Percentiles rank a stretch among this genome's conserved stretches.
Evolutionary conservation across 2,888 invertebrate genomes (phyloP).

Genomic region (Camptogramma bilineatum): DNA sequence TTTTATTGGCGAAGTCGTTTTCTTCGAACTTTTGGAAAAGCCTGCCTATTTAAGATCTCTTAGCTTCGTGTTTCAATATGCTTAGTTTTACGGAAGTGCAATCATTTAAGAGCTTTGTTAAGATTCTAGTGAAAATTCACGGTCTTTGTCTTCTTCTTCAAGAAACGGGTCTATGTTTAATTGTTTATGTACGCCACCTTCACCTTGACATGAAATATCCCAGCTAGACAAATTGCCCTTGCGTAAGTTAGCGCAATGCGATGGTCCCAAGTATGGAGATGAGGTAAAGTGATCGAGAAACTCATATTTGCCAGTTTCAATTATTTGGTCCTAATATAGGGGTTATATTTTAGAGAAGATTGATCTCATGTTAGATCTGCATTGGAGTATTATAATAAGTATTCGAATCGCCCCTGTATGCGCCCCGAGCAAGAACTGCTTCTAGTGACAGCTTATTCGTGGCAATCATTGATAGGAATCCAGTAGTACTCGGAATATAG

Average conservation of each 20-base stretch:
- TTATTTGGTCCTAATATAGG: not conserved
- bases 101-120: slow-evolving; percentile 3
- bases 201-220: slow-evolving; percentile 19
- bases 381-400: too few species aligned
- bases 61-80: not conserved
- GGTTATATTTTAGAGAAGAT: not conserved
- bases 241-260: slow-evolving; percentile 6
- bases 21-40: not conserved
- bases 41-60: not conserved
- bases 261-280: not conserved
- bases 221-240: slow-evolving; percentile 7
- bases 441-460: too few species aligned
- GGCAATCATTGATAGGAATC: too few species aligned
- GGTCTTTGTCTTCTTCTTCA: slow-evolving; percentile 9
- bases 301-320: not conserved
- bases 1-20: not conserved
- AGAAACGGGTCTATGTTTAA: slow-evolving; percentile 7
- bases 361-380: too few species aligned
- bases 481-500: too few species aligned
- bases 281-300: not conserved
- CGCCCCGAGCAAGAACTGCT: too few species aligned
- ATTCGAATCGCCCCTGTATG: too few species aligned
- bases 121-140: slow-evolving; percentile 4
- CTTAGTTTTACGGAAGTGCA: slow-evolving; percentile 2
- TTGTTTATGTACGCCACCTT: slow-evolving; percentile 7